Evolutionary conservation across 2,888 invertebrate species (phyloP).

Genomic region (Eupeodes luniger): DNA sequence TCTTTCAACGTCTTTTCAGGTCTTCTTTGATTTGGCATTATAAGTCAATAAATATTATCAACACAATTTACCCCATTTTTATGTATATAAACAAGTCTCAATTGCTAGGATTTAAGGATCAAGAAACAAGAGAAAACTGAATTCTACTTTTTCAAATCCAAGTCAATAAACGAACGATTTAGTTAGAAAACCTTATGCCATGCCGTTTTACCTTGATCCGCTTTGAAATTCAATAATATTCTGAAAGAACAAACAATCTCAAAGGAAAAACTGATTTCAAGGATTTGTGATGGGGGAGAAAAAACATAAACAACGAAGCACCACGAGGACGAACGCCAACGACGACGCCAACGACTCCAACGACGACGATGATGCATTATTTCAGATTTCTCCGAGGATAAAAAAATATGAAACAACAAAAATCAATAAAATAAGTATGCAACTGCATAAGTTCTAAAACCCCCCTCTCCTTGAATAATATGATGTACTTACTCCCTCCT

Average conservation of each 20-base stretch:
- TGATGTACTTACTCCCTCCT: too few relatives aligned
- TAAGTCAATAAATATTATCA: not conserved
- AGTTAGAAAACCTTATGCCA: not conserved
- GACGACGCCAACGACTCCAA: not conserved
- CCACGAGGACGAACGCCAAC: not conserved
- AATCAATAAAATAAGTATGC: conserved; percentile 27
- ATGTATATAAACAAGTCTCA: not conserved
- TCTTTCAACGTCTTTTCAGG: too few relatives aligned
- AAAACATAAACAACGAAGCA: not conserved
- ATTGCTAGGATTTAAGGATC: not conserved
- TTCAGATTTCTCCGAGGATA: not conserved
- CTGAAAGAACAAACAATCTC: not conserved
- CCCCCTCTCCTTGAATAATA: too few relatives aligned
- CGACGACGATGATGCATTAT: not conserved
- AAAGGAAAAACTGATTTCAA: conserved; percentile 3
- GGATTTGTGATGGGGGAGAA: not conserved
- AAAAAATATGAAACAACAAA: conserved; percentile 1
- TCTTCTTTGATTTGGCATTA: not conserved
- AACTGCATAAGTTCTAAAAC: not conserved
- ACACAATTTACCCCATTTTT: too few relatives aligned
- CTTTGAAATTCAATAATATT: conserved; percentile 25
- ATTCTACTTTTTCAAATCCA: not conserved
- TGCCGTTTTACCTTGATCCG: conserved; percentile 13
- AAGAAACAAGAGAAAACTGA: not conserved
- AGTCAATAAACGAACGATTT: conserved; percentile 13